phyloP scores from a whole-genome alignment of 2,113 vertebrate species.

The Fukomys damarensis region DNA sequence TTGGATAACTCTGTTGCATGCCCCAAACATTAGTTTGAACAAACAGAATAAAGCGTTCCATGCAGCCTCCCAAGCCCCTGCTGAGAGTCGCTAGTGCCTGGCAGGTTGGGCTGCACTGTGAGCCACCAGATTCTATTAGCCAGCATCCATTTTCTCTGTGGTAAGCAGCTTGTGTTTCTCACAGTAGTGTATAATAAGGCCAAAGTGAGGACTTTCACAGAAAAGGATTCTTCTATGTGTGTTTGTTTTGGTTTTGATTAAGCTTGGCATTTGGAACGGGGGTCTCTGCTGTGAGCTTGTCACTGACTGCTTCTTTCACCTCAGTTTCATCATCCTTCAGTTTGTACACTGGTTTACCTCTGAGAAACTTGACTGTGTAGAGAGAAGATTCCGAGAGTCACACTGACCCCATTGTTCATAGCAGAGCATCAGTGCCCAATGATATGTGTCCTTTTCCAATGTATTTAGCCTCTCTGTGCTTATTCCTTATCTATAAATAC shows the following conservation, averaged over 20 bases:
- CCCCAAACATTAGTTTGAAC: background rate
- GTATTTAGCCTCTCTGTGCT: constrained; percentile 18
- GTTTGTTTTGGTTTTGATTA: background rate
- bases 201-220: background rate
- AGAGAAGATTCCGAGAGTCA: background rate
- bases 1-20: background rate
- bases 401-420: background rate
- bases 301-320: background rate
- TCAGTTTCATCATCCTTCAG: constrained; percentile 36
- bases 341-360: background rate
- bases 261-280: background rate
- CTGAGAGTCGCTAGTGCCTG: too few relatives aligned
- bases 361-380: background rate
- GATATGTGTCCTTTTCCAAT: background rate
- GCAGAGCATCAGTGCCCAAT: background rate
- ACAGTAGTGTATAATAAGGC: background rate
- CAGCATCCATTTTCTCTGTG: background rate
- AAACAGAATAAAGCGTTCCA: background rate
- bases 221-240: background rate
- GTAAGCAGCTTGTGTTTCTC: background rate
- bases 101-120: background rate
- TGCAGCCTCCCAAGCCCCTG: background rate
- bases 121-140: background rate
- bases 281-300: background rate
- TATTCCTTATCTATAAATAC: background rate